Conservation (phyloP, 2,113 vertebrate genomes). For the Nerophis ophidion region DNA sequence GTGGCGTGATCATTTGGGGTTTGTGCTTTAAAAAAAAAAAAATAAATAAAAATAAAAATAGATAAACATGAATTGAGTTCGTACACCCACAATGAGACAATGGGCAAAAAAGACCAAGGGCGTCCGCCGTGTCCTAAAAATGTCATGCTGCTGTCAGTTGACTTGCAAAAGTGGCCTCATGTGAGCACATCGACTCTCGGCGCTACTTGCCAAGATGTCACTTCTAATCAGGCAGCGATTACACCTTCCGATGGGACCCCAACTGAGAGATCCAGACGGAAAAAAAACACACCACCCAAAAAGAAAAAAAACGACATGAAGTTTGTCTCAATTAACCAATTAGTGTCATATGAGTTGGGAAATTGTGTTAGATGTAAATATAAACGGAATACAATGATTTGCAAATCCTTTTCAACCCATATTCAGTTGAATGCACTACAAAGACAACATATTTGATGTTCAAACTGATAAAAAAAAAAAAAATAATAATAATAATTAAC, state of each 20-base stretch:
- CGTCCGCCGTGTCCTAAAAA: conserved; percentile 38
- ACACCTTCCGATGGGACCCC: conserved; percentile 38
- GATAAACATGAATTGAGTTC: conserved; percentile 32
- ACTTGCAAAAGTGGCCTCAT: conserved; percentile 13
- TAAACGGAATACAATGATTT: too few relatives aligned
- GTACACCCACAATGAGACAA: conserved; percentile 5
- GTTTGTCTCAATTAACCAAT: conserved; percentile 28
- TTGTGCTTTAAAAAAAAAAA: conserved; percentile 44
- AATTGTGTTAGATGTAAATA: too few relatives aligned
- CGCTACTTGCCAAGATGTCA: conserved; percentile 33
- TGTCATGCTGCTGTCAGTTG: conserved; percentile 36
- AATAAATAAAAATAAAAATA: conserved; percentile 34
- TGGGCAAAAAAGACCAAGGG: neutral
- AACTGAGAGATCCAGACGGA: conserved; percentile 2
- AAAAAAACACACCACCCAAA: neutral
- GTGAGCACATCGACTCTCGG: conserved; percentile 34
- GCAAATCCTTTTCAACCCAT: too few relatives aligned
- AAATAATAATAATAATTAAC: too few relatives aligned
- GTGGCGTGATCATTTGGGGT: conserved; percentile 45
- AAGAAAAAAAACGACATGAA: neutral
- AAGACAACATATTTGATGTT: too few relatives aligned
- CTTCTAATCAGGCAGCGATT: conserved; percentile 47
- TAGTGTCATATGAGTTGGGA: too few relatives aligned
- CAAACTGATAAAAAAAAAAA: too few relatives aligned
- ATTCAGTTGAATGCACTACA: too few relatives aligned